Evolutionary conservation across 1,140 invertebrate species (phyloP).

Genomic region (Drosophila sproati): DNA sequence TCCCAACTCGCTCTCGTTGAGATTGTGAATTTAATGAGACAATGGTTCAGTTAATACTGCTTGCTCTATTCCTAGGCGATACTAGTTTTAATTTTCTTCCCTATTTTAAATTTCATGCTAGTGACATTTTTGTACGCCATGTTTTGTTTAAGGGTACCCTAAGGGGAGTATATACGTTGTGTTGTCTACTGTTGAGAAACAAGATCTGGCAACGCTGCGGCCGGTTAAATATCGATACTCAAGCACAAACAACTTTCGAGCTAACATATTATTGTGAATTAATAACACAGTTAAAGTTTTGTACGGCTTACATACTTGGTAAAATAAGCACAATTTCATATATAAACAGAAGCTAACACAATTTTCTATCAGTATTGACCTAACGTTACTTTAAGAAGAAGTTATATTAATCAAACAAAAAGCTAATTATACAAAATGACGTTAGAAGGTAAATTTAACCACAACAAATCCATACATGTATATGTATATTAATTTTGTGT

Average conservation of each 20-base stretch:
- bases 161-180: no score
- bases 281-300: background rate
- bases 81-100: no score
- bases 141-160: no score
- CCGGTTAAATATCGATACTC: background rate
- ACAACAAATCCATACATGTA: background rate
- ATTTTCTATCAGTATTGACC: background rate
- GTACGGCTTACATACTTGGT: background rate
- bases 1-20: no score
- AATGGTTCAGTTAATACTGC: no score
- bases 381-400: background rate
- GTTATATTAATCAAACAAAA: background rate
- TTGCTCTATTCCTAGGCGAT: no score
- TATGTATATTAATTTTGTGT: background rate
- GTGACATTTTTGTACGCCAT: no score
- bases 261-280: background rate
- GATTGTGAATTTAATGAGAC: no score
- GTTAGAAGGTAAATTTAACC: conserved; percentile 9
- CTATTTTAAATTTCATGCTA: no score
- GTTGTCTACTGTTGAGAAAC: conserved; percentile 4
- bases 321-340: background rate
- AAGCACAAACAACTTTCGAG: background rate
- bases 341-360: background rate
- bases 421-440: conserved; percentile 10
- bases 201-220: background rate